phyloP scores from a whole-genome alignment of 2,113 vertebrate species.

The Balaeniceps rex region DNA sequence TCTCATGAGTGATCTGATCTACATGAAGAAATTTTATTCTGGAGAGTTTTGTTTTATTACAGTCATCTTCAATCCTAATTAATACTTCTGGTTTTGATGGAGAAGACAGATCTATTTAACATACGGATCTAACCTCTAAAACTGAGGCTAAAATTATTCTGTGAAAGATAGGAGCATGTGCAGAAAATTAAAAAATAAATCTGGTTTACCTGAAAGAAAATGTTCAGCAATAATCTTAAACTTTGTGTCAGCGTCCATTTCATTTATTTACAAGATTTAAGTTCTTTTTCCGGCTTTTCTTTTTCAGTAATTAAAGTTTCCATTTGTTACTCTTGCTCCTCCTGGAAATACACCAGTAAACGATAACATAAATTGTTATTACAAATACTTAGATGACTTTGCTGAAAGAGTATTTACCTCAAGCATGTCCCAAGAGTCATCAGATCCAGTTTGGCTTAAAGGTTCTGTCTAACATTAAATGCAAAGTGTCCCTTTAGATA shows the following conservation, averaged over 20 bases:
- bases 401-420: background rate
- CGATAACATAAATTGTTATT: background rate
- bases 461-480: background rate
- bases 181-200: background rate
- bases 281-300: background rate
- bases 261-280: background rate
- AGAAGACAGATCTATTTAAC: background rate
- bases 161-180: background rate
- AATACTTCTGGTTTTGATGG: background rate
- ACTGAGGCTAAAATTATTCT: background rate
- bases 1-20: background rate
- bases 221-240: background rate
- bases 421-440: background rate
- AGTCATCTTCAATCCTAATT: background rate
- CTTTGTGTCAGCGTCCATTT: background rate
- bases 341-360: background rate
- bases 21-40: background rate
- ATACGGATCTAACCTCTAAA: background rate
- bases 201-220: background rate
- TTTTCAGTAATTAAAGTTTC: background rate
- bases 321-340: background rate
- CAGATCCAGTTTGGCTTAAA: background rate
- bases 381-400: background rate
- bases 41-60: background rate
- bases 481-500: background rate